These are phyloP conservation scores for Lycia hirtaria DNA, from an alignment of 2,888 invertebrate species.

Conservation along the genomic window DNA sequence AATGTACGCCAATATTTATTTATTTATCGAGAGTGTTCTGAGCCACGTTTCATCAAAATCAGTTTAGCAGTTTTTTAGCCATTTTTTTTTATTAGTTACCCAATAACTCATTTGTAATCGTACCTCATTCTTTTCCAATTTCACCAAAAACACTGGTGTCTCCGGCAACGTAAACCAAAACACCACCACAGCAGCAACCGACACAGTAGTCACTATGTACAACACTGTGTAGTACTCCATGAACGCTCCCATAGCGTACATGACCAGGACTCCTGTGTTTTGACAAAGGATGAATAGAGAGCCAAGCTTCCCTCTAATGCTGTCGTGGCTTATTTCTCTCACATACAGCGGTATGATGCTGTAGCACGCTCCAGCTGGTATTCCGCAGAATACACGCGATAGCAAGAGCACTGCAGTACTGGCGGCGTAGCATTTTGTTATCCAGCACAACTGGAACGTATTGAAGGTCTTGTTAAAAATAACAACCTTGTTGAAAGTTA, in stretches of 20 bases:
- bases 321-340: slow-evolving; percentile 62
- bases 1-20: too few species aligned
- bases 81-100: too few species aligned
- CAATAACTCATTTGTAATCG: slow-evolving; percentile 28
- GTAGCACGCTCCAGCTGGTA: slow-evolving; percentile 57
- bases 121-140: slow-evolving; percentile 59
- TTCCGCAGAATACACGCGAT: slow-evolving; percentile 54
- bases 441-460: slow-evolving; percentile 45
- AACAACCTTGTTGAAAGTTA: slow-evolving; percentile 5
- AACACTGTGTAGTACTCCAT: slow-evolving; percentile 56
- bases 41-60: too few species aligned
- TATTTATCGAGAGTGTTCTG: too few species aligned
- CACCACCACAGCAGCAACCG: slow-evolving; percentile 46
- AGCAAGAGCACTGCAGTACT: slow-evolving; percentile 48
- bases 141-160: slow-evolving; percentile 64
- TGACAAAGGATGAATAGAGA: slow-evolving; percentile 52
- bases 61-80: too few species aligned
- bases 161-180: slow-evolving; percentile 61
- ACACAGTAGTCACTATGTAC: slow-evolving; percentile 49
- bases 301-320: slow-evolving; percentile 59
- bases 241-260: slow-evolving; percentile 61
- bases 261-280: slow-evolving; percentile 54
- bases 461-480: slow-evolving; percentile 3
- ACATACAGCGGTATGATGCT: slow-evolving; percentile 59
- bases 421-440: slow-evolving; percentile 47